These are phyloP conservation scores for Salpingus planirostris DNA, from an alignment of 2,888 invertebrate species.

Conservation along the genomic window DNA sequence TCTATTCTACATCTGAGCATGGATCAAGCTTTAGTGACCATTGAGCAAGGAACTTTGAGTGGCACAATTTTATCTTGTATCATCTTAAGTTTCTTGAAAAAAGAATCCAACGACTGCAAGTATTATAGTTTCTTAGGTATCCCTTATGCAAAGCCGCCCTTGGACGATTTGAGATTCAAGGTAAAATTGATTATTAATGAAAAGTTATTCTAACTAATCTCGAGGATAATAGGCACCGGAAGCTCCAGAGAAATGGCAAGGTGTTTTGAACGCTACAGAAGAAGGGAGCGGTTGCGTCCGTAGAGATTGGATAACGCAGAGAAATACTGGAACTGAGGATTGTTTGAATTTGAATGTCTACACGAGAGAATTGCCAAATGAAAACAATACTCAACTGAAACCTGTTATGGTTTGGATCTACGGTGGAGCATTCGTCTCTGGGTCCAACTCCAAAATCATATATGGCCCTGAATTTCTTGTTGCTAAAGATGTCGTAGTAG, in stretches of 20 bases:
- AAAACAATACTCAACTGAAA: constrained; percentile 15
- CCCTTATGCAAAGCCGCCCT: constrained; percentile 38
- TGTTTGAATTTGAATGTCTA: constrained; percentile 31
- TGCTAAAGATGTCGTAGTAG: constrained; percentile 34
- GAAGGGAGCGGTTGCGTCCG: constrained; percentile 20
- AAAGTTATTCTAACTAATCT: background rate
- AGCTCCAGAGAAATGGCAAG: constrained; percentile 22
- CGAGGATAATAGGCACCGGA: constrained; percentile 18
- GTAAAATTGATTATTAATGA: constrained; percentile 18
- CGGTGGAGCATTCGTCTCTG: constrained; percentile 37
- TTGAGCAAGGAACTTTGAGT: constrained; percentile 11
- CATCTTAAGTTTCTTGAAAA: no score
- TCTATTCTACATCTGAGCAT: no score
- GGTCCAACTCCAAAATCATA: constrained; percentile 29
- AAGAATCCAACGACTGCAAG: background rate
- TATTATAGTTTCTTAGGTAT: constrained; percentile 19
- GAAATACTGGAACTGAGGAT: constrained; percentile 27
- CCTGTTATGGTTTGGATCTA: constrained; percentile 42
- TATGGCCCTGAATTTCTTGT: constrained; percentile 36
- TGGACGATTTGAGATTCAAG: constrained; percentile 37
- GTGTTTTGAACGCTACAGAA: constrained; percentile 6
- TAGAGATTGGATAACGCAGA: constrained; percentile 11
- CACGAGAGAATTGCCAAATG: constrained; percentile 30
- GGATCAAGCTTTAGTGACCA: background rate
- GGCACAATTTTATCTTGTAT: no score